Evolutionary conservation across 1,140 invertebrate species (phyloP).

Genomic region (Cydia pomonella): DNA sequence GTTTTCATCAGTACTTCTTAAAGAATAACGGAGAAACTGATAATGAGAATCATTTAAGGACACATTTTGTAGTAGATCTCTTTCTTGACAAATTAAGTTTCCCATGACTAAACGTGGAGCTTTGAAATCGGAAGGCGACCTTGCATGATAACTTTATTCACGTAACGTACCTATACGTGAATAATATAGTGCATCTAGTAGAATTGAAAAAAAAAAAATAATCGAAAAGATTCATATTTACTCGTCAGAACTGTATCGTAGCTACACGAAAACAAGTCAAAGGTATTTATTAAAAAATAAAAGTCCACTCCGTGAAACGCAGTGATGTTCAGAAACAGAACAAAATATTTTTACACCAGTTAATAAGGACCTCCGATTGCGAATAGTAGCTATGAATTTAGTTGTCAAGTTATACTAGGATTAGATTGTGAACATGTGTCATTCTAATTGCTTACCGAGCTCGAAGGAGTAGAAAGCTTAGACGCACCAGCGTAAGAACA

Average conservation of each 20-base stretch:
- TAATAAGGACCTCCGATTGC: neutral
- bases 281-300: constrained; percentile 7
- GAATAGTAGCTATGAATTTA: neutral
- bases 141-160: no score
- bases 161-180: no score
- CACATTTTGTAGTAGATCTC: no score
- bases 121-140: no score
- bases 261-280: neutral
- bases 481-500: neutral
- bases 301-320: neutral
- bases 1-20: no score
- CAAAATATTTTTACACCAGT: neutral
- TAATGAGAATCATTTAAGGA: no score
- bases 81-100: no score
- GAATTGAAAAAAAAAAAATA: neutral
- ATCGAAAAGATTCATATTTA: neutral
- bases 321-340: neutral
- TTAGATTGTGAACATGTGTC: neutral
- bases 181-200: neutral
- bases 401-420: neutral
- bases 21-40: no score
- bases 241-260: neutral
- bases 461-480: neutral
- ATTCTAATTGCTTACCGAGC: neutral
- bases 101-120: no score